Evolutionary conservation across 23 tunicate species (phyloP), one percentile per base, ranked within the genome.

Genomic region (Ciona savignyi): DNA sequence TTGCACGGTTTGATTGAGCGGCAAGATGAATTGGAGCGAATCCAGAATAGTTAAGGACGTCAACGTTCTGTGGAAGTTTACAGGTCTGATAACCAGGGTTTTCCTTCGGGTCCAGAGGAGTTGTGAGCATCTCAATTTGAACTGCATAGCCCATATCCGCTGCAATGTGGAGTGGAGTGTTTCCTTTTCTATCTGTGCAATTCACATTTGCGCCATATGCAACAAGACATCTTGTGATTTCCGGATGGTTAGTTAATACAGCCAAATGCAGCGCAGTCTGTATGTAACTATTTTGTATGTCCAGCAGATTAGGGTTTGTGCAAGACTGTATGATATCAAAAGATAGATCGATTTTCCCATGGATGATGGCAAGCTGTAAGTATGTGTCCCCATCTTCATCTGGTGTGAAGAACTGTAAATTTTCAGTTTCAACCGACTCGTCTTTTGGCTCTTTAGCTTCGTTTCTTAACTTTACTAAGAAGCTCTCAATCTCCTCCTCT

Each of bases 181-280:
- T 70, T 67, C 93, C 93, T 26, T 80, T 35, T 51, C 42, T 49
- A 49, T 87, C 95, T 42, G 33, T 81, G 65, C 63, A 77, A 23
- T 24, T 31, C 0, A 81, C 60, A 72, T 81, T 49, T 2, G 95
- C 95, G 0, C 95, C 95, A 72, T 76, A 87, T 66, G 80, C 86
- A 24, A 87, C 82, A 65, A 87, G 63, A 35, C 80, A 81, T 32
- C 95, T 35, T 22, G 77, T 78, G 31, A 87, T 31, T 66, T 81
- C 70, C 2, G 95, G 95, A 30, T 74, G 95, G 74, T 87, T 75
- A 15, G 79, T 76, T 27, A 82, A 25, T 0, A 87, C 95, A 29
- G 95, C 74, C 23, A 87, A 76, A 65, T 87, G 95, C 31, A 87
- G 78, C 0, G 95, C 75, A n/a, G 87, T 87, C 75, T 81, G 87